Percentiles rank a stretch among this genome's conserved stretches.
phyloP scores from a whole-genome alignment of 2,797 vertebrate species.

The Nannoperca australis region DNA sequence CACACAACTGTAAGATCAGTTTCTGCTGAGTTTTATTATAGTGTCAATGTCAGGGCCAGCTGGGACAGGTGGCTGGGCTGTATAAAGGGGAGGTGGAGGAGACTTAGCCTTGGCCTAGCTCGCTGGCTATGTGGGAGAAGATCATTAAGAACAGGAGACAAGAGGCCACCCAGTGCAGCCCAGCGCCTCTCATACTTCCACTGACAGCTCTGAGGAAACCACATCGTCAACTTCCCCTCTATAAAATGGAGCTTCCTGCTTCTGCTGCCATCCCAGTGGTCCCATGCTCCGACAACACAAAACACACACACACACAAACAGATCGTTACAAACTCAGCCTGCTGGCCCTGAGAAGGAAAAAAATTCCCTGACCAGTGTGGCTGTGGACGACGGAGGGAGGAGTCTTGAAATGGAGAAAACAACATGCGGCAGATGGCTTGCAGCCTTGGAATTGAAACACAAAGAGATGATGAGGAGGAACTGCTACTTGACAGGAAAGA shows the following conservation, averaged over 20 bases:
- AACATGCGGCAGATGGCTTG: conserved; percentile 34
- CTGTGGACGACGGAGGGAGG: conserved; percentile 8
- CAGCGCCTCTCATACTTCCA: conserved; percentile 34
- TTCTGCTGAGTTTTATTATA: conserved; percentile 48
- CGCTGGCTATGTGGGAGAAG: conserved; percentile 43
- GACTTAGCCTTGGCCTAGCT: conserved; percentile 14
- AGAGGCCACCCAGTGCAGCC: conserved; percentile 52
- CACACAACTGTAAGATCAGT: conserved; percentile 25
- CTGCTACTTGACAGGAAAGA: neutral
- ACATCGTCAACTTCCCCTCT: conserved; percentile 60
- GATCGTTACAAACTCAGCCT: conserved; percentile 23
- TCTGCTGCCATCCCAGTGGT: conserved; percentile 44
- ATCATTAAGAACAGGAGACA: conserved; percentile 73
- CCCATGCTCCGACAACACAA: conserved; percentile 1
- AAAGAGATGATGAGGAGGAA: neutral
- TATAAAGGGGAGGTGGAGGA: neutral
- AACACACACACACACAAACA: conserved; percentile 28
- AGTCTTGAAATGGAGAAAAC: conserved; percentile 28
- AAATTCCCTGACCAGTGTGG: conserved; percentile 28
- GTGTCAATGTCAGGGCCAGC: conserved; percentile 69
- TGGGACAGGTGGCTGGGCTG: conserved; percentile 64
- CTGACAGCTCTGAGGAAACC: conserved; percentile 47
- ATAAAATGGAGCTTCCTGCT: conserved; percentile 65
- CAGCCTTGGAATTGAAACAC: conserved; percentile 17
- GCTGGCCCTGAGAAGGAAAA: conserved; percentile 11